Conservation (phyloP, 2,113 vertebrate genomes). For the Polypterus senegalus region DNA sequence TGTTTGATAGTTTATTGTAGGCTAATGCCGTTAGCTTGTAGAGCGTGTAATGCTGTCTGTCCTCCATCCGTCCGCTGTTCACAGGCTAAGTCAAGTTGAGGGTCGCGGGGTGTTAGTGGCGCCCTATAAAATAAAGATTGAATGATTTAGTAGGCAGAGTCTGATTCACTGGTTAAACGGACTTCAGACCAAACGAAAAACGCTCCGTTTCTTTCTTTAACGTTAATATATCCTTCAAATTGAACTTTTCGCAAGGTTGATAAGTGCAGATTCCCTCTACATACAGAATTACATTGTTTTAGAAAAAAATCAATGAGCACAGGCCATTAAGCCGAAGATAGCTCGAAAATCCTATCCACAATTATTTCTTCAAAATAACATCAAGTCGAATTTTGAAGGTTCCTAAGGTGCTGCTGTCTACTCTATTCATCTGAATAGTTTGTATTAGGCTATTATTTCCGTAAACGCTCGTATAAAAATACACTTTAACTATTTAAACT, state of each 20-base stretch:
- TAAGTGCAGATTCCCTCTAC: constrained; percentile 6
- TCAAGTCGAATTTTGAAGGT: constrained; percentile 1
- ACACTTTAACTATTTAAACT: no score
- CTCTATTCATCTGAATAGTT: no score
- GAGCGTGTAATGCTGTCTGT: not conserved
- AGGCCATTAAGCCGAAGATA: not conserved
- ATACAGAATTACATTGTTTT: not conserved
- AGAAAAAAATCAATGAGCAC: not conserved
- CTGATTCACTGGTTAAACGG: constrained; percentile 28
- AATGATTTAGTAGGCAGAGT: constrained; percentile 38
- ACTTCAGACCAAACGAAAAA: constrained; percentile 29
- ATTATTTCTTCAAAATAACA: not conserved
- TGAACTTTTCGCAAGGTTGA: not conserved
- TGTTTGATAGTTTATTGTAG: no score
- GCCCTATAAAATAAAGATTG: constrained; percentile 22
- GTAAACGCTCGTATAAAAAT: no score
- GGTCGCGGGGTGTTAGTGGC: constrained; percentile 3
- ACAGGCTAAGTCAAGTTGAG: constrained; percentile 29
- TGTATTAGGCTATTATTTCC: no score
- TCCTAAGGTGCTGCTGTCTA: no score
- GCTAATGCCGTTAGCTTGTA: no score
- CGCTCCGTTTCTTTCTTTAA: constrained; percentile 13
- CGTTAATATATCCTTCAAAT: no score
- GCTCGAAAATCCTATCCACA: not conserved
- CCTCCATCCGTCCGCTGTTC: not conserved